Evolutionary conservation across 1,140 invertebrate genomes (phyloP).

Genomic region (Heliothis subflexa): DNA sequence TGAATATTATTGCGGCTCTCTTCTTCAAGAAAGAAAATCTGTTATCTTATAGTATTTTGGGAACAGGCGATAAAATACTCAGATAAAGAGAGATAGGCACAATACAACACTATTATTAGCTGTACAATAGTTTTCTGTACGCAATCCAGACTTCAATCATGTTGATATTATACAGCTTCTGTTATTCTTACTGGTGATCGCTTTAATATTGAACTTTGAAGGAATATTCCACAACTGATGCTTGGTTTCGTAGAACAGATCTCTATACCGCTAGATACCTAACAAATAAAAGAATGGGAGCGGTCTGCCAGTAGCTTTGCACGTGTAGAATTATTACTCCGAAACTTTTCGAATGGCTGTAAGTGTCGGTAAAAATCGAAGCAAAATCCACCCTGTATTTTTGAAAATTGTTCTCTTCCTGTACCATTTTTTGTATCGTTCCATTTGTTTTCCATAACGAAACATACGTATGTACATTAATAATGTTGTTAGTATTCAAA

Average conservation of each 20-base stretch:
- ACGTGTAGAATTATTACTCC: conserved; percentile 16
- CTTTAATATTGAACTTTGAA: conserved; percentile 1
- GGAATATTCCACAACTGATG: neutral
- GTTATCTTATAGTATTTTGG: conserved; percentile 45
- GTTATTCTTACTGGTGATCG: neutral
- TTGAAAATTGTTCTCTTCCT: conserved; percentile 1
- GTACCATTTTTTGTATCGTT: neutral
- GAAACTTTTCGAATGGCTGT: conserved; percentile 15
- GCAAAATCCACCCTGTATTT: neutral
- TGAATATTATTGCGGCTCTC: conserved; percentile 59
- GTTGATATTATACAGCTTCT: conserved; percentile 10
- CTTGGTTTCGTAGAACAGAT: neutral
- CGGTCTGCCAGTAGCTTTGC: neutral
- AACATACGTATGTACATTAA: neutral
- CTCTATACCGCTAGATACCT: neutral
- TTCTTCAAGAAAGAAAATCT: conserved; percentile 46
- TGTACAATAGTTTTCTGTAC: conserved; percentile 24
- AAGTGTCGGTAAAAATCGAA: conserved; percentile 20
- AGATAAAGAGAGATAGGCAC: conserved; percentile 5
- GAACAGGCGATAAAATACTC: conserved; percentile 27
- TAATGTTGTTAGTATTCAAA: neutral
- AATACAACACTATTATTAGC: conserved; percentile 37
- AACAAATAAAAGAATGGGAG: conserved; percentile 22
- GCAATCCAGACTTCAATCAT: conserved; percentile 36
- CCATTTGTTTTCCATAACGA: neutral